A percentile compares a stretch with the other conserved stretches of the same genome.
Evolutionary conservation across 1,140 invertebrate genomes (phyloP).

Genomic region (Zaprionus ghesquierei): DNA sequence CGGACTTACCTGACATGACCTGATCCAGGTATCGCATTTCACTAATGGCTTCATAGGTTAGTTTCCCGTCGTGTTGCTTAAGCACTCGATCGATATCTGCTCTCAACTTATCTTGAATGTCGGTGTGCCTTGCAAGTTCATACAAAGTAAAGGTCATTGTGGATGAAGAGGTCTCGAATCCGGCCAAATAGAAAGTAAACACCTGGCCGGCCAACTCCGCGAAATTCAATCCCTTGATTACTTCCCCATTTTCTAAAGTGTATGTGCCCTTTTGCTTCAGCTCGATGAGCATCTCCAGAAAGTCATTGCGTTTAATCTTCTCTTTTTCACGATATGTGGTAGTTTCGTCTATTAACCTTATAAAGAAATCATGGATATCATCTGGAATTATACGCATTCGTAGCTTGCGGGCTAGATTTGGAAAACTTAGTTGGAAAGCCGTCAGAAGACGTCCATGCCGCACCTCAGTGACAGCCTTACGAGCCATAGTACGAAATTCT

Average conservation of each 20-base stretch:
- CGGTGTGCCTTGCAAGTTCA: conserved; percentile 83
- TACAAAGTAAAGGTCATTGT: conserved; percentile 83
- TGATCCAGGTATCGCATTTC: conserved; percentile 85
- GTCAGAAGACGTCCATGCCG: conserved; percentile 44
- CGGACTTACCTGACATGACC: conserved; percentile 15
- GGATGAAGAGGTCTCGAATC: conserved; percentile 84
- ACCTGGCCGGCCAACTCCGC: conserved; percentile 82
- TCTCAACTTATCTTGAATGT: conserved; percentile 83
- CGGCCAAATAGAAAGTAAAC: too few species aligned
- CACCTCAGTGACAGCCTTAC: conserved; percentile 44
- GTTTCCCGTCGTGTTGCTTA: conserved; percentile 82
- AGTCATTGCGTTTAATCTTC: conserved; percentile 84
- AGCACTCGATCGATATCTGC: conserved; percentile 83
- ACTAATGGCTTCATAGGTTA: conserved; percentile 85
- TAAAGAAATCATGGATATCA: conserved; percentile 84
- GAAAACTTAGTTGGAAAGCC: conserved; percentile 50
- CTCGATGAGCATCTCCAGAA: conserved; percentile 84
- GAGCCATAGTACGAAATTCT: conserved; percentile 82
- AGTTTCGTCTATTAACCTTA: conserved; percentile 82
- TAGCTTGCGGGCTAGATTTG: conserved; percentile 36
- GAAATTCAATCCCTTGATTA: conserved; percentile 42
- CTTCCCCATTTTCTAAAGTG: conserved; percentile 53
- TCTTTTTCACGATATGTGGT: conserved; percentile 83
- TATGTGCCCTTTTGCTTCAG: conserved; percentile 72
- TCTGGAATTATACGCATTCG: conserved; percentile 61